phyloP scores from a whole-genome alignment of 2,888 invertebrate species.

The Andrena flavipes region DNA sequence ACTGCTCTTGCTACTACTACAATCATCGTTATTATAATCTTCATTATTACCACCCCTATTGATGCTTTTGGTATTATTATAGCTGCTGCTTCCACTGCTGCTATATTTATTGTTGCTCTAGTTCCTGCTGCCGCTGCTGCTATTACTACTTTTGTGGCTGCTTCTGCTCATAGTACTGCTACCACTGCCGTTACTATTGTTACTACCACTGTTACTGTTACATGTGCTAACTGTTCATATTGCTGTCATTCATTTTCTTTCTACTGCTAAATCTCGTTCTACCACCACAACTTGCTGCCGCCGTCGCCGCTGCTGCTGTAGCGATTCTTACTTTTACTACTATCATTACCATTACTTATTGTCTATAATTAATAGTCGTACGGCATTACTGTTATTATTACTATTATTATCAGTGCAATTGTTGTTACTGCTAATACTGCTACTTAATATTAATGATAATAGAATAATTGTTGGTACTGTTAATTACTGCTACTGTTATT shows the following conservation, averaged over 20 bases:
- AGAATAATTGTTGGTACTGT: constrained; percentile 51
- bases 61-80: background rate
- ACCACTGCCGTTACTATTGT: background rate
- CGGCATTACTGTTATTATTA: constrained; percentile 37
- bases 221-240: background rate
- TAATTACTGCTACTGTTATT: constrained; percentile 44
- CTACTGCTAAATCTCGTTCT: constrained; percentile 10
- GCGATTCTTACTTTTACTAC: background rate
- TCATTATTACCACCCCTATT: background rate
- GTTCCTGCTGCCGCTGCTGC: background rate
- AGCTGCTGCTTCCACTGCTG: background rate
- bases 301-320: background rate
- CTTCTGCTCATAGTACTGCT: background rate
- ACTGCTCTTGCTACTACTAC: constrained; percentile 36
- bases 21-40: constrained; percentile 11
- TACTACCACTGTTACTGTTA: background rate
- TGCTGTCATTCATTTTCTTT: background rate
- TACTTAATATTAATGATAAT: constrained; percentile 21
- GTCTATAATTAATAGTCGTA: constrained; percentile 12
- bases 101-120: constrained; percentile 12
- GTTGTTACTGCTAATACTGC: constrained; percentile 40
- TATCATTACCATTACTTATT: constrained; percentile 19
- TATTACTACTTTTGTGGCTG: background rate
- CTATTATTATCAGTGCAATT: constrained; percentile 37
- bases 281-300: background rate